Conservation (phyloP, 1,140 invertebrate species). For the Bombus waltoni region DNA sequence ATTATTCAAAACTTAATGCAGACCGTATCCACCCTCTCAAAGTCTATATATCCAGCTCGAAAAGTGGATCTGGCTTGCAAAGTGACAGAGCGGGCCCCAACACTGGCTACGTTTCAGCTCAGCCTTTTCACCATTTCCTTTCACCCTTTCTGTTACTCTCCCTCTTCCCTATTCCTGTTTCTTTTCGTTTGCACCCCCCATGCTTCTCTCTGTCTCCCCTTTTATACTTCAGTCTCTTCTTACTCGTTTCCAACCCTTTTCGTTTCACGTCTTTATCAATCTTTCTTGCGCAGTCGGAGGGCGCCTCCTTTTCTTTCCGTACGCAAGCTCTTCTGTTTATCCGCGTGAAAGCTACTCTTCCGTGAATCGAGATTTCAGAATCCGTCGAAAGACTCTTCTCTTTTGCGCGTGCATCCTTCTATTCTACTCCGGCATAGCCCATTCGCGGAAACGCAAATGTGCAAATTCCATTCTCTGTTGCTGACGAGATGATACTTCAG, state of each 20-base stretch:
- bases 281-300: not conserved
- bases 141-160: slow-evolving; percentile 11
- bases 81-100: slow-evolving; percentile 39
- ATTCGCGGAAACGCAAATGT: not conserved
- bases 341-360: slow-evolving; percentile 44
- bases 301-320: slow-evolving; percentile 1
- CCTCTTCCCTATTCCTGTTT: slow-evolving; percentile 16
- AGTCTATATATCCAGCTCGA: slow-evolving; percentile 34
- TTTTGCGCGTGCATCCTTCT: not conserved
- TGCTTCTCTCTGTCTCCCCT: not conserved
- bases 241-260: not conserved
- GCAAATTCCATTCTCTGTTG: not conserved
- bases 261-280: slow-evolving; percentile 36
- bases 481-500: not conserved
- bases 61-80: slow-evolving; percentile 59
- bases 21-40: slow-evolving; percentile 40
- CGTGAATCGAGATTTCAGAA: slow-evolving; percentile 27
- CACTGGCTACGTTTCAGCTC: slow-evolving; percentile 41
- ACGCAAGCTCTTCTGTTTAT: slow-evolving; percentile 51
- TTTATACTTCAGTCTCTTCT: not conserved
- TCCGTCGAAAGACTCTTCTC: not conserved
- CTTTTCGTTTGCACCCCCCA: not conserved
- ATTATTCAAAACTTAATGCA: slow-evolving; percentile 57
- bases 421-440: too few species aligned
- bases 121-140: slow-evolving; percentile 46